Base-by-base conservation (phyloP, 2,113 vertebrate species). In the Cathartes aura region DNA sequence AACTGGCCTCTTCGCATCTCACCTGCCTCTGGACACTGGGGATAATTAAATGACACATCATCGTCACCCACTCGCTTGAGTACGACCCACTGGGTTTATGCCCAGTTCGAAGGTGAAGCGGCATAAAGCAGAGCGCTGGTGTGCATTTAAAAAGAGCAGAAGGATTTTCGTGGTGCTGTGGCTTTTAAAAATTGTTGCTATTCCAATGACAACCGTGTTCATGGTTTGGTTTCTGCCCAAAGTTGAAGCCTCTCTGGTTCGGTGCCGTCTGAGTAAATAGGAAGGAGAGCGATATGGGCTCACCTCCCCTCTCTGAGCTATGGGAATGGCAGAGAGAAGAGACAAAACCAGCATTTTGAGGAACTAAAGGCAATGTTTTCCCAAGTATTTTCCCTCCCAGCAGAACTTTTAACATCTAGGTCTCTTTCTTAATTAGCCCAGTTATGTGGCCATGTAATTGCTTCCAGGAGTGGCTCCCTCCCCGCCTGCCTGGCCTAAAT, bases 401-500 rank as follows among this genome's bases (percentile, higher is more conserved):
- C 30, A 82, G 60, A 96, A 93, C 87, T 79, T 85, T 85, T 52
- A 90, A 88, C 79, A 34, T 92, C 89, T 62, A 87, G 43, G 89
- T 78, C 68, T 93, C 91, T 94, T 71, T 91, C 87, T 91, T 96
- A 91, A 96, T 95, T 95, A 96, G 89, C 78, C 78, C 87, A 85
- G 91, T 91, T 91, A 95, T 68, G 84, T 79, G 63, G 81, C 87
- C 89, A 64, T 75, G 84, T 97, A 97, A 95, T 94, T 97, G 96
- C 95, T 97, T 97, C 95, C 96, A 96, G 95, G 91, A 95, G 70
- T 0, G 0, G 84, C 73, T 89, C 91, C 47, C 40, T 90, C 40
- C 91, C 64, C 87, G 94, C 91, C 93, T 91, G 87, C 91, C 52
- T 85, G 95, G 91, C 91, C 87, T 71, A 81, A 93, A 95, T 93